phyloP scores from a whole-genome alignment of 2,888 invertebrate genomes.

The Andrena praecox region DNA sequence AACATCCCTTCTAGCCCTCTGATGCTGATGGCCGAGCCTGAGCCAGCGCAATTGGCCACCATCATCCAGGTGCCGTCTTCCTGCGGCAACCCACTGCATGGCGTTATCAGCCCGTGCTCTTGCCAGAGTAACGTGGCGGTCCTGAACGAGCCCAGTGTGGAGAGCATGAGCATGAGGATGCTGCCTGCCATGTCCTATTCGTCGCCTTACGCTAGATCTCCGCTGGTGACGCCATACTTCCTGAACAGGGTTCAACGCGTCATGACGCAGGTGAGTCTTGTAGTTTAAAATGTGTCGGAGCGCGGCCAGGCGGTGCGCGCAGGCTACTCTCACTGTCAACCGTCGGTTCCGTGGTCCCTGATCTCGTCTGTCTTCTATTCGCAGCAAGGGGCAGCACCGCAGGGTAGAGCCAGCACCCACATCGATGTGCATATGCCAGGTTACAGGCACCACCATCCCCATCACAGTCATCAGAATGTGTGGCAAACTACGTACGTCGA shows the following conservation, averaged over 20 bases:
- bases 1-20: neutral
- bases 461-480: neutral
- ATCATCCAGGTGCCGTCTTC: conserved; percentile 20
- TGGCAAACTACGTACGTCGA: neutral
- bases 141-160: neutral
- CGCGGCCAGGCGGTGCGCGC: no score
- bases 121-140: conserved; percentile 20
- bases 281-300: no score
- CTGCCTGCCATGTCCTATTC: conserved; percentile 5
- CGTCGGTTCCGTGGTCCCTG: neutral
- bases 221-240: neutral
- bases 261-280: neutral
- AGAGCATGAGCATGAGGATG: conserved; percentile 8
- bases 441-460: neutral
- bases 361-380: neutral
- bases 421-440: neutral
- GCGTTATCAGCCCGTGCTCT: conserved; percentile 8
- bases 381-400: neutral
- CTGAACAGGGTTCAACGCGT: neutral
- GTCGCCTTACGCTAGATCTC: neutral
- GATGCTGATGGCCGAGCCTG: neutral
- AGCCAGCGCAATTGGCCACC: neutral
- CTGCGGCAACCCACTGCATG: conserved; percentile 15
- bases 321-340: neutral
- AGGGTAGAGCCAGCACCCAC: neutral